Percentiles rank a stretch among this genome's conserved stretches.
These are phyloP conservation scores for Pardosa pseudoannulata DNA, from an alignment of 2,888 invertebrate genomes.

Conservation along the genomic window DNA sequence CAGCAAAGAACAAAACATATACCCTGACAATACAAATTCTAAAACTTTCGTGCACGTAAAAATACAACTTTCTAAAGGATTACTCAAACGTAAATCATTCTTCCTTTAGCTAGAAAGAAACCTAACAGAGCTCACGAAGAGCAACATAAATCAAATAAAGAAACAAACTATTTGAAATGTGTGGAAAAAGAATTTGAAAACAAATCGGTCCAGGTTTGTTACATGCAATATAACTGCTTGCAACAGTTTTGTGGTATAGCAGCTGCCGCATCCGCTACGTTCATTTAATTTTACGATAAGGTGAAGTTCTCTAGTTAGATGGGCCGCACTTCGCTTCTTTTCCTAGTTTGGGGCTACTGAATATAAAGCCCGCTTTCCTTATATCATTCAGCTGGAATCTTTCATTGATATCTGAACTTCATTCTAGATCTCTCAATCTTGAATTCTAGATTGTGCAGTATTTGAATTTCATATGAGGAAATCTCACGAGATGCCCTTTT, in stretches of 20 bases:
- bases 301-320: neutral
- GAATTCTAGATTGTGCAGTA: slow-evolving; percentile 54
- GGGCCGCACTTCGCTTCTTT: neutral
- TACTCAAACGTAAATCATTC: no score
- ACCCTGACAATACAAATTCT: no score
- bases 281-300: neutral
- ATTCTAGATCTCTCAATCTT: slow-evolving; percentile 57
- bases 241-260: neutral
- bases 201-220: neutral
- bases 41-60: no score
- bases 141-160: neutral
- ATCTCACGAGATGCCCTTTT: slow-evolving; percentile 69
- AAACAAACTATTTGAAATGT: neutral
- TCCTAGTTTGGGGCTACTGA: neutral
- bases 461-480: slow-evolving; percentile 72
- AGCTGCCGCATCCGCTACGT: neutral
- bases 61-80: no score
- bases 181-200: neutral
- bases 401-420: slow-evolving; percentile 45
- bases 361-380: neutral
- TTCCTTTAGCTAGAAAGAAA: neutral
- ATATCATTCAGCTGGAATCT: slow-evolving; percentile 25
- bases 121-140: neutral
- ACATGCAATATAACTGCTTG: neutral
- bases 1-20: no score